phyloP scores from a whole-genome alignment of 2,113 vertebrate genomes.

The Mus musculus region GRCm39 chr11:81204001-81204500 shows the following conservation, averaged over 20 bases:
- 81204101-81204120: conserved; percentile 82
- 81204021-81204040: neutral
- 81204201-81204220: conserved; percentile 42
- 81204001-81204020: neutral
- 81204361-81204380: neutral
- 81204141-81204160: conserved; percentile 76
- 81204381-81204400: too few species aligned
- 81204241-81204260: neutral
- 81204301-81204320: neutral
- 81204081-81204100: conserved; percentile 77
- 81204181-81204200: conserved; percentile 40
- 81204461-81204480: conserved; percentile 25
- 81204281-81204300: neutral
- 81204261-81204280: neutral
- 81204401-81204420: neutral
- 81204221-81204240: neutral
- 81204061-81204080: conserved; percentile 82
- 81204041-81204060: conserved; percentile 77
- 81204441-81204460: conserved; percentile 50
- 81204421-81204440: neutral
- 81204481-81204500: conserved; percentile 37
- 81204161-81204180: conserved; percentile 70
- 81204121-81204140: conserved; percentile 70
- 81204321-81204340: neutral
- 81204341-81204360: neutral